Conservation (phyloP, 2,113 vertebrate genomes). For the Cyphotilapia sp. region DNA sequence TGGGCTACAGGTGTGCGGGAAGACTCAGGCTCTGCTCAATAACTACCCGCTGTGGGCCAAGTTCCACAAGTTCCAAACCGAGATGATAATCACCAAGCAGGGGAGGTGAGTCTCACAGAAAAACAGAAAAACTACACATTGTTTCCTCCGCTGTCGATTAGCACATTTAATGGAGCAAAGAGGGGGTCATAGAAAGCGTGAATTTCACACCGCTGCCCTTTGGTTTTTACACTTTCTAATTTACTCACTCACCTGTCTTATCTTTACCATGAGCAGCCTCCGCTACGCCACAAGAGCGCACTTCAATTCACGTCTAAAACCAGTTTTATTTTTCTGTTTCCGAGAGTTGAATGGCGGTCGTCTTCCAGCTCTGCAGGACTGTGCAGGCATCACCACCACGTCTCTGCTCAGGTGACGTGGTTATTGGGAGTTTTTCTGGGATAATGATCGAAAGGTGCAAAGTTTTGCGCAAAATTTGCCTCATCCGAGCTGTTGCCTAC, state of each 20-base stretch:
- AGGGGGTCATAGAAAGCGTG: neutral
- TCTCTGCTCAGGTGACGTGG: neutral
- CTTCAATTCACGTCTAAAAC: neutral
- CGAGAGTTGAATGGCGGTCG: neutral
- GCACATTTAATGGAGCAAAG: neutral
- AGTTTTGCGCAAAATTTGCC: neutral
- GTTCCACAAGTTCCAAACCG: conserved; percentile 95
- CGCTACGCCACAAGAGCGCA: neutral
- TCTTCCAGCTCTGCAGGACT: neutral
- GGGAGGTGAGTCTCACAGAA: conserved; percentile 78
- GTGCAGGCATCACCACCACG: neutral
- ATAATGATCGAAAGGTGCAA: neutral
- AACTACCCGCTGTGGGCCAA: conserved; percentile 94
- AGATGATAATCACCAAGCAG: conserved; percentile 99
- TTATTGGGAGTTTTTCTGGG: neutral
- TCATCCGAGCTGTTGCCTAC: neutral
- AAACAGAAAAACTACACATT: neutral
- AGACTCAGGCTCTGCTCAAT: conserved; percentile 85
- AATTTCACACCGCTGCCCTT: neutral
- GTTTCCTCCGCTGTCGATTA: neutral
- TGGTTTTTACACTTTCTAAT: neutral
- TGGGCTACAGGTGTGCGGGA: conserved; percentile 85
- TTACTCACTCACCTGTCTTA: neutral
- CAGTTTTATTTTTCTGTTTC: neutral
- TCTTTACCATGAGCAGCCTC: neutral